Conservation (phyloP, 2,113 vertebrate genomes). For the Engystomops pustulosus region DNA sequence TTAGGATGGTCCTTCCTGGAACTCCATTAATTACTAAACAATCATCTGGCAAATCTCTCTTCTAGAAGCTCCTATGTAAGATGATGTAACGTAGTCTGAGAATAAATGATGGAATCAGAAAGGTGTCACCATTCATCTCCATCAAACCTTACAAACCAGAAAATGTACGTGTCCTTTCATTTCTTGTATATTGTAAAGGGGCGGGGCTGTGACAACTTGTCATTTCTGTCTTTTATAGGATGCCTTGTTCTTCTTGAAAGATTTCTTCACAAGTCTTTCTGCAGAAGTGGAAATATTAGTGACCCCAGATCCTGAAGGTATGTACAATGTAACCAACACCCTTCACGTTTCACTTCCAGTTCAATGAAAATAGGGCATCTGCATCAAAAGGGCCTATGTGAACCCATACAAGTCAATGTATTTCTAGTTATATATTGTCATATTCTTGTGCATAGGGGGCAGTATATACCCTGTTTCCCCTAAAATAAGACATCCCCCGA, state of each 20-base stretch:
- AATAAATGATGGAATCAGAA: too few relatives aligned
- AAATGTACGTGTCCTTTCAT: not conserved
- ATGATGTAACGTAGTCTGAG: not conserved
- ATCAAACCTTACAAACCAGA: too few relatives aligned
- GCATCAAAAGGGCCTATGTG: too few relatives aligned
- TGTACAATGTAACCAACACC: too few relatives aligned
- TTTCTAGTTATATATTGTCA: too few relatives aligned
- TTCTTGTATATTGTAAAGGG: not conserved
- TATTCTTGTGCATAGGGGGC: not conserved
- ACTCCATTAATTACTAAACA: not conserved
- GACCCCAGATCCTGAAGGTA: conserved; percentile 93
- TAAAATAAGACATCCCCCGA: too few relatives aligned
- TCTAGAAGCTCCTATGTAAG: not conserved
- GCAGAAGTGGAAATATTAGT: conserved; percentile 91
- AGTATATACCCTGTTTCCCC: too few relatives aligned
- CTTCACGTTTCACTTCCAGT: not conserved
- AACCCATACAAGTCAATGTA: too few relatives aligned
- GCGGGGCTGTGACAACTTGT: not conserved
- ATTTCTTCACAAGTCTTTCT: conserved; percentile 93
- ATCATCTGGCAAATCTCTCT: not conserved
- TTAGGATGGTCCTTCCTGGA: not conserved
- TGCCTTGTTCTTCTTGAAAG: conserved; percentile 97
- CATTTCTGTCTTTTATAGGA: conserved; percentile 76
- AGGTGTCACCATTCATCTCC: too few relatives aligned
- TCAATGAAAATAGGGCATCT: too few relatives aligned